Evolutionary conservation across 1,140 invertebrate species (phyloP), one percentile per base, ranked within the genome.

Genomic region (Zaprionus ornatus): DNA sequence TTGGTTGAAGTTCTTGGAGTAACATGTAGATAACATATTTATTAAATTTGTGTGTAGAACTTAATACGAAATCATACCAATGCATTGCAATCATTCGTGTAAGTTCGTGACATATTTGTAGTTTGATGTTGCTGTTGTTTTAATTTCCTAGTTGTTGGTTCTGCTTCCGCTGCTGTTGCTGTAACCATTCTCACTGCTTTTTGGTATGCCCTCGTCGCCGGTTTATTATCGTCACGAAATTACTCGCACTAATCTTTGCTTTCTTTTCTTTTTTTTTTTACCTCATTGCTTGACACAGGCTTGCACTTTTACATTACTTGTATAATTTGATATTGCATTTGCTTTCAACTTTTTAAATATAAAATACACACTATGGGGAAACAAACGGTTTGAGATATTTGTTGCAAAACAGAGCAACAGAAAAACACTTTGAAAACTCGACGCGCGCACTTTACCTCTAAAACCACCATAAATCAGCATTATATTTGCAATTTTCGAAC

Each of bases 41-140:
- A 56, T 73, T 72, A 63, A 68, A 61, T 73, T 80, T 73, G 69
- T 67, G 62, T 66, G 65, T 86, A 68, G 86, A 92, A 92, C 91
- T 91, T 90, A 92, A 92, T 92, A 90, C 91, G 82, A 92, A 92
- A 90, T 92, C 91, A 92, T 92, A 92, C 91, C 91, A 92, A 92
- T 92, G 83, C 82, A 77, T 90, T 82, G 85, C 81, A 90, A 90
- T 90, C 85, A 90, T 90, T 90, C 86, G 85, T 90, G 85, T 90
- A 82, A 90, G 86, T 90, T 90, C 82, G 81, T 85, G 79, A 90
- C 86, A 90, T 90, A 65, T 62, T 77, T 77, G 15, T 57, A 29
- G 27, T 56, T 66, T 75, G 65, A 68, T 71, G 74, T 79, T 65
- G 84, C 78, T 79, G 80, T 55, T 61, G 76, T 25, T 56, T 60